Percentiles rank a stretch among this genome's conserved stretches.
Evolutionary conservation across 2,888 invertebrate genomes (phyloP).

Genomic region (Dolichopus griseipennis): DNA sequence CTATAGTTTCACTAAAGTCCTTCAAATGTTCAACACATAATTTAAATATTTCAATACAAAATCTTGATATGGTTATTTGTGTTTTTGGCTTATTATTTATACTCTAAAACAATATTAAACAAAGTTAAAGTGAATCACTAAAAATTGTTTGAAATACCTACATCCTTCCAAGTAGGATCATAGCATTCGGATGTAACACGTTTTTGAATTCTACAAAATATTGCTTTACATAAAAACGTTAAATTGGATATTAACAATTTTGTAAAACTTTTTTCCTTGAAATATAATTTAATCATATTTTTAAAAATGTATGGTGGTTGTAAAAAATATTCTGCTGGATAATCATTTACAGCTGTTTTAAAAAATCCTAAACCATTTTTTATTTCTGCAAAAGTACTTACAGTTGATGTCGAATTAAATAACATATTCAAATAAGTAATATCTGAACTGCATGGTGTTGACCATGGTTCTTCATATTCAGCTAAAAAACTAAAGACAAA

Average conservation of each 20-base stretch:
- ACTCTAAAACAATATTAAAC: conserved; percentile 15
- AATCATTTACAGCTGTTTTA: conserved; percentile 34
- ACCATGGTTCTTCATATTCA: conserved; percentile 36
- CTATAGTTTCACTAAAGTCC: conserved; percentile 11
- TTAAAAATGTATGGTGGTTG: conserved; percentile 38
- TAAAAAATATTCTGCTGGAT: conserved; percentile 38
- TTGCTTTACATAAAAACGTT: background rate
- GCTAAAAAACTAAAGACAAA: background rate
- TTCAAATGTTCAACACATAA: conserved; percentile 18
- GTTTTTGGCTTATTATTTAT: conserved; percentile 12
- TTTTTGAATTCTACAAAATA: background rate
- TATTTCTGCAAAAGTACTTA: conserved; percentile 24
- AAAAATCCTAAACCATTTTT: conserved; percentile 30
- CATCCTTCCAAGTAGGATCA: background rate
- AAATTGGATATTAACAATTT: background rate
- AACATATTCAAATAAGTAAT: conserved; percentile 31
- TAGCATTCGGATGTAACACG: background rate
- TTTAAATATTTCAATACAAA: conserved; percentile 18
- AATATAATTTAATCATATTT: conserved; percentile 29
- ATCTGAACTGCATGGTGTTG: conserved; percentile 30
- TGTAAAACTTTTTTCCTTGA: conserved; percentile 15
- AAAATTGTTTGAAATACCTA: background rate
- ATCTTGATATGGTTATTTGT: conserved; percentile 18
- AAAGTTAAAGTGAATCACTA: background rate
- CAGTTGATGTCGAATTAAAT: conserved; percentile 23